These are phyloP conservation scores for Drosophila sturtevanti DNA, from an alignment of 1,140 invertebrate species.

Conservation along the genomic window DNA sequence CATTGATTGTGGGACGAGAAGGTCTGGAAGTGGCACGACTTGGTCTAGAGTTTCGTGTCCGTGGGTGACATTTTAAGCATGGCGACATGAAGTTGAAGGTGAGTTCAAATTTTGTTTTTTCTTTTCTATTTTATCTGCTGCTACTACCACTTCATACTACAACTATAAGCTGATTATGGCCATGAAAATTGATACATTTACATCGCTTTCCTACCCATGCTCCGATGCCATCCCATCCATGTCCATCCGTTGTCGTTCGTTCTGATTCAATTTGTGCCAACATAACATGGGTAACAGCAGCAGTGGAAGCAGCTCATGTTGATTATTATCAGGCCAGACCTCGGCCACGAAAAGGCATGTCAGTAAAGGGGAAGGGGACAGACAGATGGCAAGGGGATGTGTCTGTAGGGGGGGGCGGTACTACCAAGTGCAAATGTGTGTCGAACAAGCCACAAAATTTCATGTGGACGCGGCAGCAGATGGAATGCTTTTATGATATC, in stretches of 20 bases:
- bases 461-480: conserved; percentile 49
- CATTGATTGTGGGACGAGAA: conserved; percentile 73
- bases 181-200: conserved; percentile 71
- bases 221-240: conserved; percentile 27
- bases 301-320: conserved; percentile 56
- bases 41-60: conserved; percentile 89
- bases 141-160: background rate
- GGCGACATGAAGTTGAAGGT: conserved; percentile 93
- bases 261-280: conserved; percentile 77
- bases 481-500: conserved; percentile 56
- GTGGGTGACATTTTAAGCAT: conserved; percentile 90
- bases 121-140: no score
- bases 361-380: background rate
- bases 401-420: background rate
- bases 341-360: conserved; percentile 23
- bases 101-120: conserved; percentile 39
- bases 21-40: conserved; percentile 89
- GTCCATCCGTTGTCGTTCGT: conserved; percentile 31
- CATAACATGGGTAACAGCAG: conserved; percentile 56
- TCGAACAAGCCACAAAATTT: conserved; percentile 79
- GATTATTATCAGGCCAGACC: conserved; percentile 65
- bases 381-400: no score
- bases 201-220: conserved; percentile 4
- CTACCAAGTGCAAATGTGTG: conserved; percentile 65
- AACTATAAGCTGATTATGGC: conserved; percentile 64